Percentiles rank a stretch among this genome's conserved stretches.
Conservation (phyloP, 2,113 vertebrate species). For the Charina bottae region DNA sequence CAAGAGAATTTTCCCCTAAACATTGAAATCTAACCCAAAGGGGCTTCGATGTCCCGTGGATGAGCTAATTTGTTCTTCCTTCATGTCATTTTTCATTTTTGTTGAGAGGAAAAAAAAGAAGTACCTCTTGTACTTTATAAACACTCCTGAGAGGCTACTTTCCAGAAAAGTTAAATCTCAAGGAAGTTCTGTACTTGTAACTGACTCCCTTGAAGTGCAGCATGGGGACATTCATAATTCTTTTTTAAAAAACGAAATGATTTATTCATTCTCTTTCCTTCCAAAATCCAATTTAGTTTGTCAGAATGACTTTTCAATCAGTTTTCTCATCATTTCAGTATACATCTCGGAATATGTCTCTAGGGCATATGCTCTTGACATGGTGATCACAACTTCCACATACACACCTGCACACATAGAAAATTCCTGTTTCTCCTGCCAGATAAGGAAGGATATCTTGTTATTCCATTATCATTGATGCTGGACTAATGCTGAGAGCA, state of each 20-base stretch:
- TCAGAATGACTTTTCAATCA: neutral
- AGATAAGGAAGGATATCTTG: neutral
- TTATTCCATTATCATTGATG: neutral
- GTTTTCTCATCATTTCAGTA: neutral
- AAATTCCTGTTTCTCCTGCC: neutral
- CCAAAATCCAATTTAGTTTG: neutral
- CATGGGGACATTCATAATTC: constrained; percentile 1
- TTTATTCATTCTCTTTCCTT: neutral
- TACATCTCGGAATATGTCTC: neutral
- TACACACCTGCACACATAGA: neutral
- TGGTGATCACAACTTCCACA: neutral
- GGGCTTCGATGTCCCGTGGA: neutral
- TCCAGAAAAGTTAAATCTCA: neutral
- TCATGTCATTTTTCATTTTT: neutral
- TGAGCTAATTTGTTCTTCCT: neutral
- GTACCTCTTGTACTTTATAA: neutral
- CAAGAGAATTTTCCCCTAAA: neutral
- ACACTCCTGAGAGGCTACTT: neutral
- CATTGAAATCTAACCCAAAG: neutral
- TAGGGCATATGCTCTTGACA: neutral
- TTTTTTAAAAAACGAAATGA: neutral
- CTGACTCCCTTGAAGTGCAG: neutral
- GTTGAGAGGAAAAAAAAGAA: neutral
- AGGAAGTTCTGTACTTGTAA: neutral
- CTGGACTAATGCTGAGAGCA: neutral